A percentile compares a stretch with the other conserved stretches of the same genome.
Evolutionary conservation across 64 coral and sea anemone genomes (phyloP).

Genomic region (Montipora efflorescens): DNA sequence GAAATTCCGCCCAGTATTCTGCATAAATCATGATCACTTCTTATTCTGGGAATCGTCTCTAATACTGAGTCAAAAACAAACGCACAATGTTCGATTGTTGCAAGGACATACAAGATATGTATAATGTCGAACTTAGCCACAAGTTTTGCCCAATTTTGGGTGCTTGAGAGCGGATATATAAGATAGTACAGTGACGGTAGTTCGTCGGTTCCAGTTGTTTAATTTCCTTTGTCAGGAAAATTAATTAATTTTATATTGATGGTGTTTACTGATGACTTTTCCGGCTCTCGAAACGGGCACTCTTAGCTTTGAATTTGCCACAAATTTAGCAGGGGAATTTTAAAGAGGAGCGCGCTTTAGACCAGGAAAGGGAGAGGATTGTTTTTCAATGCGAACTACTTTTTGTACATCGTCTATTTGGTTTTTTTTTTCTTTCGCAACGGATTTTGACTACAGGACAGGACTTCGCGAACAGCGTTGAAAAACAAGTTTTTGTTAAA

Average conservation of each 20-base stretch:
- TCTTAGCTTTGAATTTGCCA: not conserved
- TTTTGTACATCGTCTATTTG: no score
- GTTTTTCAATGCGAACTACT: not conserved
- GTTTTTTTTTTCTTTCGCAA: not conserved
- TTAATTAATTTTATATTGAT: not conserved
- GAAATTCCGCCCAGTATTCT: not conserved
- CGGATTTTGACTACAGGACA: not conserved
- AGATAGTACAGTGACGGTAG: not conserved
- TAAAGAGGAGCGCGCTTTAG: not conserved
- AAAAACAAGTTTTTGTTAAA: no score
- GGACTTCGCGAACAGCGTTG: no score
- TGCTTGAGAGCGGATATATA: constrained; percentile 20
- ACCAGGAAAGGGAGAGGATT: not conserved
- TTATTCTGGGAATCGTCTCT: not conserved
- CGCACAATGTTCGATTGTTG: no score
- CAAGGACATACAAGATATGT: not conserved
- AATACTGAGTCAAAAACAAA: no score
- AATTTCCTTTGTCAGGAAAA: not conserved
- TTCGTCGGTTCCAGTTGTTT: not conserved
- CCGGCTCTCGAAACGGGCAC: not conserved
- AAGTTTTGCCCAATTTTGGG: no score
- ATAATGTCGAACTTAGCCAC: no score
- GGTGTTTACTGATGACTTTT: not conserved
- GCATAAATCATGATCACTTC: not conserved
- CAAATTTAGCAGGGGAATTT: not conserved